These are phyloP conservation scores for Varroa destructor DNA, from an alignment of 1,140 invertebrate genomes.

Conservation along the genomic window DNA sequence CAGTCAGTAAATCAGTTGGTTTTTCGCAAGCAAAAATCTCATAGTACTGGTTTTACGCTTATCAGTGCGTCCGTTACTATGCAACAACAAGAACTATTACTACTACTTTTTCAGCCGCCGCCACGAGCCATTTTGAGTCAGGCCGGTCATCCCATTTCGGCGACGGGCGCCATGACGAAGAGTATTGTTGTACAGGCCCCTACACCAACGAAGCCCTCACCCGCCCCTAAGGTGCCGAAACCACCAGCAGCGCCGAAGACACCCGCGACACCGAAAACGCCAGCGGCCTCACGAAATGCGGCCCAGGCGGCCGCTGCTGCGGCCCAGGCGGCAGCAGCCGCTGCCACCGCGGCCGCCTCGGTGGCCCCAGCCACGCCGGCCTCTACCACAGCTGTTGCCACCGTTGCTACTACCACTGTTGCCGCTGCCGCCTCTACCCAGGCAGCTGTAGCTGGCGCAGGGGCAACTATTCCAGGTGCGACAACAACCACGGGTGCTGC, in stretches of 20 bases:
- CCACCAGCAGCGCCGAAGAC: constrained; percentile 18
- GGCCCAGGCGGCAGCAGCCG: constrained; percentile 30
- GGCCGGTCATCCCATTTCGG: constrained; percentile 9
- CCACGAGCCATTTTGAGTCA: constrained; percentile 7
- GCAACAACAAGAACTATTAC: too few species aligned
- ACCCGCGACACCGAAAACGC: constrained; percentile 16
- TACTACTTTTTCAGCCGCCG: not conserved
- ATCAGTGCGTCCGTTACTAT: too few species aligned
- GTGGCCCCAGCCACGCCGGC: constrained; percentile 33
- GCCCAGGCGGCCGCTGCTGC: constrained; percentile 21
- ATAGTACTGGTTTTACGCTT: too few species aligned
- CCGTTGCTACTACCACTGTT: constrained; percentile 42
- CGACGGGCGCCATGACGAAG: not conserved
- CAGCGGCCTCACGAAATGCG: not conserved
- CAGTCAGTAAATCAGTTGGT: too few species aligned
- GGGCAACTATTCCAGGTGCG: constrained; percentile 36
- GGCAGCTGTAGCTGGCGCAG: not conserved
- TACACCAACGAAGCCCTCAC: constrained; percentile 24
- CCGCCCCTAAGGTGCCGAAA: not conserved
- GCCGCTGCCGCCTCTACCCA: constrained; percentile 46
- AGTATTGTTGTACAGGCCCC: constrained; percentile 20
- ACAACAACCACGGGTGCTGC: not conserved
- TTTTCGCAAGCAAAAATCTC: too few species aligned
- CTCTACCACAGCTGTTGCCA: constrained; percentile 31
- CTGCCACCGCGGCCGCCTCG: constrained; percentile 33